Conservation (phyloP, 2,113 vertebrate species). For the Suricata suricatta region DNA sequence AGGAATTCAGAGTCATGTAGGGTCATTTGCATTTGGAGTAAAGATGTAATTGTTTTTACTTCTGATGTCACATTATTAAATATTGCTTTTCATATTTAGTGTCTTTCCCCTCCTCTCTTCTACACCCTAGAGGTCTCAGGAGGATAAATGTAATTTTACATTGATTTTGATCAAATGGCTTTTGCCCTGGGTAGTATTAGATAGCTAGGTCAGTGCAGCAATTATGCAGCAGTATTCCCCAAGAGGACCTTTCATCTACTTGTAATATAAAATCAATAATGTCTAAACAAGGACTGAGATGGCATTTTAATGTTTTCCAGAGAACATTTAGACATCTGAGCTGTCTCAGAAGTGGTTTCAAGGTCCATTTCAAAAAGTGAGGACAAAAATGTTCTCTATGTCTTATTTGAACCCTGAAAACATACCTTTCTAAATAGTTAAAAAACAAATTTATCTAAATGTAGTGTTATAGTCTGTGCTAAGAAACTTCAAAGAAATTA, state of each 20-base stretch:
- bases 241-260: constrained; percentile 73
- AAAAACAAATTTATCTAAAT: neutral
- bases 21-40: constrained; percentile 47
- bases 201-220: constrained; percentile 75
- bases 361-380: constrained; percentile 56
- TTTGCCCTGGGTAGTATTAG: constrained; percentile 52
- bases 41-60: constrained; percentile 50
- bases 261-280: constrained; percentile 85
- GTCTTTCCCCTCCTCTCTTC: neutral
- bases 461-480: neutral
- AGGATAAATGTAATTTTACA: constrained; percentile 67
- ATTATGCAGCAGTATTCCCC: constrained; percentile 78
- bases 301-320: constrained; percentile 82
- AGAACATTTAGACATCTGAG: constrained; percentile 72
- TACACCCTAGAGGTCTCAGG: neutral
- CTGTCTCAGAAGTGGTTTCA: constrained; percentile 75
- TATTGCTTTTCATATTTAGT: neutral
- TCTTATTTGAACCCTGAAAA: neutral
- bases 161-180: constrained; percentile 78
- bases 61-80: constrained; percentile 54
- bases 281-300: constrained; percentile 79
- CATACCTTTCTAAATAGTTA: neutral
- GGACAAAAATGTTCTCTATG: neutral
- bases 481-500: neutral
- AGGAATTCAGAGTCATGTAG: constrained; percentile 12